phyloP scores from a whole-genome alignment of 2,113 vertebrate species.

The Microcebus griseorufus region DNA sequence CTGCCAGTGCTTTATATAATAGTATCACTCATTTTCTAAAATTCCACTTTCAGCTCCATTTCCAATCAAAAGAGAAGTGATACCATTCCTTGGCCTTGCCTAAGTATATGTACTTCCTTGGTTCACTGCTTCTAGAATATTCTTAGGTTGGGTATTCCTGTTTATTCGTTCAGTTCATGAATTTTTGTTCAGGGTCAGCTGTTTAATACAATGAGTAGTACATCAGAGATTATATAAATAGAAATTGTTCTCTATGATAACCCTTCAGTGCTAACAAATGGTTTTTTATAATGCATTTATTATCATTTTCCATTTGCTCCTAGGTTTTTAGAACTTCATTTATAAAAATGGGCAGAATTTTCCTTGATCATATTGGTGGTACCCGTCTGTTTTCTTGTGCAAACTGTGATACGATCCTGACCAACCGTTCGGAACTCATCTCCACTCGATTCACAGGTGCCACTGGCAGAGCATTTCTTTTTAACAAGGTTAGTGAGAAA shows the following conservation, averaged over 20 bases:
- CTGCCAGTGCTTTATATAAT: not conserved
- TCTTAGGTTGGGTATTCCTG: not conserved
- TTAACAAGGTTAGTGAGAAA: conserved; percentile 93
- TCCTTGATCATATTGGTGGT: conserved; percentile 97
- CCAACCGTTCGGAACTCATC: conserved; percentile 97
- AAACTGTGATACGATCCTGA: conserved; percentile 98
- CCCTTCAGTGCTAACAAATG: not conserved
- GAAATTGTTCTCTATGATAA: not conserved
- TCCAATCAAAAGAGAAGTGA: not conserved
- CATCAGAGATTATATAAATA: not conserved
- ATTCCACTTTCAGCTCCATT: not conserved
- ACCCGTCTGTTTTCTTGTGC: conserved; percentile 99
- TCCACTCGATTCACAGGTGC: conserved; percentile 98
- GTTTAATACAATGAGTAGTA: not conserved
- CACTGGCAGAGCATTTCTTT: conserved; percentile 97
- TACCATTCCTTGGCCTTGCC: conserved; percentile 1
- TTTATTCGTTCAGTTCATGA: not conserved
- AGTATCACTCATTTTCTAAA: not conserved
- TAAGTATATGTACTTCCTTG: conserved; percentile 19
- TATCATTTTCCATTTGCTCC: conserved; percentile 72
- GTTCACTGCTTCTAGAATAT: conserved; percentile 13
- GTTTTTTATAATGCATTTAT: not conserved
- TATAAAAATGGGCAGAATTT: conserved; percentile 95
- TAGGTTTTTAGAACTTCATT: conserved; percentile 76
- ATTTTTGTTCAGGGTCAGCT: conserved; percentile 21